Conservation (phyloP, 2,888 invertebrate species). For the Drosophila nigricruria region DNA sequence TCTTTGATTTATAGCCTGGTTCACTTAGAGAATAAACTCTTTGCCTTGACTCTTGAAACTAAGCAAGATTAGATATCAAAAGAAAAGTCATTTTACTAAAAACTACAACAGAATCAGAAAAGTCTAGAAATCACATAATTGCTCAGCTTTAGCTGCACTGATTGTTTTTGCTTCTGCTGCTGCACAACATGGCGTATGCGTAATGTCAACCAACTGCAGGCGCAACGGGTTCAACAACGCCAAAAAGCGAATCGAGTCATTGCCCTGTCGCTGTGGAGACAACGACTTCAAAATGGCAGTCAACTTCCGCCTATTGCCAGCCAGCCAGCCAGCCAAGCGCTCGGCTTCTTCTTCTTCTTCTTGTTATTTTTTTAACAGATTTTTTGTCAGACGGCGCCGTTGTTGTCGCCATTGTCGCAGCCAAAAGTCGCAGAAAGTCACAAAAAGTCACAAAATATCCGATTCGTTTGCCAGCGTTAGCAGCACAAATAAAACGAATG, state of each 20-base stretch:
- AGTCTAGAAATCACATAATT: background rate
- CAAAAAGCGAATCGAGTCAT: constrained; percentile 54
- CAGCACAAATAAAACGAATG: constrained; percentile 47
- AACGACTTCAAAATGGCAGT: constrained; percentile 46
- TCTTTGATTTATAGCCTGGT: background rate
- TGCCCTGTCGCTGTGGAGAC: constrained; percentile 55
- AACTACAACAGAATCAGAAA: too few species aligned
- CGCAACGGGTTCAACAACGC: constrained; percentile 51
- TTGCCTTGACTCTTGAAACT: background rate
- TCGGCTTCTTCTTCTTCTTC: background rate
- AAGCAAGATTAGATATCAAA: background rate
- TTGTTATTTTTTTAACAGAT: constrained; percentile 18
- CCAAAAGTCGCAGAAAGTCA: constrained; percentile 48
- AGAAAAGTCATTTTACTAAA: background rate
- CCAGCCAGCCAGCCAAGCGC: constrained; percentile 10
- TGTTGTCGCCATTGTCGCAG: constrained; percentile 52
- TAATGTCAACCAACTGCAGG: constrained; percentile 45
- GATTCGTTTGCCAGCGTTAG: constrained; percentile 26
- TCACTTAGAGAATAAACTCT: background rate
- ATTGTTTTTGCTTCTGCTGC: background rate
- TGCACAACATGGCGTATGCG: constrained; percentile 60
- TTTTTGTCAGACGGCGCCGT: constrained; percentile 54
- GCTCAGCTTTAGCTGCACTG: background rate
- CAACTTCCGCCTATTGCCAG: constrained; percentile 51
- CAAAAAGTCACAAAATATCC: constrained; percentile 32